A percentile compares a stretch with the other conserved stretches of the same genome.
These are phyloP conservation scores for Pitta sordida DNA, from an alignment of 2,113 vertebrate genomes.

Conservation along the genomic window DNA sequence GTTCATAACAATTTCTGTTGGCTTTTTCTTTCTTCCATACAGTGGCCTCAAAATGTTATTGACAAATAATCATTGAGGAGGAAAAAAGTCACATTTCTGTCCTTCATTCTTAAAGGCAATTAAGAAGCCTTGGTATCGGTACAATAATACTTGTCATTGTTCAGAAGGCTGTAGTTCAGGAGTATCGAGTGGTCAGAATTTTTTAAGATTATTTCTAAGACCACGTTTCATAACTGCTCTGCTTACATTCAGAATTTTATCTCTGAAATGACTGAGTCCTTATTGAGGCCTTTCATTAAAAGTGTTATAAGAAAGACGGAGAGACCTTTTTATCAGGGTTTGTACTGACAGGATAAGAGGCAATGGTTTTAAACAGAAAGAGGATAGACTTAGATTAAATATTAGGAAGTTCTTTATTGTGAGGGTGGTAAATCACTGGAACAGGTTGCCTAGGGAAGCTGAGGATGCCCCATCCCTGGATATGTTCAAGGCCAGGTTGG, in stretches of 20 bases:
- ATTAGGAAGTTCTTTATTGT: not conserved
- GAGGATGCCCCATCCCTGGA: not conserved
- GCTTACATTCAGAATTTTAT: not conserved
- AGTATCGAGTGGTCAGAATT: not conserved
- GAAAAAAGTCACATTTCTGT: not conserved
- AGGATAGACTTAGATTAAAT: not conserved
- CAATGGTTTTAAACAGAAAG: not conserved
- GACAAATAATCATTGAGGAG: not conserved
- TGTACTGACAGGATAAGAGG: accelerated
- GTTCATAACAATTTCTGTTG: not conserved
- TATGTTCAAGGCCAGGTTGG: not conserved
- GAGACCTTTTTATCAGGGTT: not conserved
- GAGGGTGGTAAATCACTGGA: not conserved
- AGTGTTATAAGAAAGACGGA: not conserved
- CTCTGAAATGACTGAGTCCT: not conserved
- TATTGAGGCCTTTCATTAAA: not conserved
- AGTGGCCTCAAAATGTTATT: not conserved
- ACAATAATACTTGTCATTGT: not conserved
- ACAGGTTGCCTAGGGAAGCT: not conserved
- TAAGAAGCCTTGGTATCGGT: not conserved
- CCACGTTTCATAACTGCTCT: not conserved
- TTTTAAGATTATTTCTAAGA: not conserved
- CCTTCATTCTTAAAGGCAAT: not conserved
- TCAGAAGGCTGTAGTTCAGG: not conserved
- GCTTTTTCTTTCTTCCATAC: not conserved